phyloP scores from a whole-genome alignment of 2,888 invertebrate species.

The Acrocyrtus sp. region DNA sequence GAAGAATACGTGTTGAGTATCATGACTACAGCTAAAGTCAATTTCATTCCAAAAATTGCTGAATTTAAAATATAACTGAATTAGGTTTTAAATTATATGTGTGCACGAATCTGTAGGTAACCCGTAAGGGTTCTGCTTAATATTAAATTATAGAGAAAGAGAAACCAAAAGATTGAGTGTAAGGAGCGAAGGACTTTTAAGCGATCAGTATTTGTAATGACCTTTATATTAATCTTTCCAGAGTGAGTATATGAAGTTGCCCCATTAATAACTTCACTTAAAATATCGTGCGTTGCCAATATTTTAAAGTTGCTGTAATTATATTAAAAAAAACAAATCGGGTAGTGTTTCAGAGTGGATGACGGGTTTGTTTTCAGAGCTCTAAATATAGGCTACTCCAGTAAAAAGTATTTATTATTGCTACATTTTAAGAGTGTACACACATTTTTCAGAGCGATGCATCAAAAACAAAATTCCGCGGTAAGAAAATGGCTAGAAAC shows the following conservation, averaged over 20 bases:
- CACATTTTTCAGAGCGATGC: not conserved
- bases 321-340: not conserved
- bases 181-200: not conserved
- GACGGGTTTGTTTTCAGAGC: not conserved
- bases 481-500: too few relatives aligned
- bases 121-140: not conserved
- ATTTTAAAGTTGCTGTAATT: too few relatives aligned
- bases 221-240: constrained; percentile 15
- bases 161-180: not conserved
- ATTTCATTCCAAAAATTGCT: too few relatives aligned
- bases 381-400: not conserved
- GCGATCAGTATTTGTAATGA: constrained; percentile 32
- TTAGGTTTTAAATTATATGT: not conserved
- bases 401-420: too few relatives aligned
- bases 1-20: constrained; percentile 40
- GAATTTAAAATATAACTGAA: not conserved
- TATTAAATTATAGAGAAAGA: too few relatives aligned
- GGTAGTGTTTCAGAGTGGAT: not conserved
- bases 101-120: not conserved
- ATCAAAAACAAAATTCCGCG: too few relatives aligned
- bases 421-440: not conserved
- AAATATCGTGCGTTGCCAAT: too few relatives aligned
- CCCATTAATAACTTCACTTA: too few relatives aligned
- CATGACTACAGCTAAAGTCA: constrained; percentile 44
- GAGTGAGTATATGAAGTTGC: too few relatives aligned